phyloP scores from a whole-genome alignment of 2,888 invertebrate species.

The Chalcis sispes region DNA sequence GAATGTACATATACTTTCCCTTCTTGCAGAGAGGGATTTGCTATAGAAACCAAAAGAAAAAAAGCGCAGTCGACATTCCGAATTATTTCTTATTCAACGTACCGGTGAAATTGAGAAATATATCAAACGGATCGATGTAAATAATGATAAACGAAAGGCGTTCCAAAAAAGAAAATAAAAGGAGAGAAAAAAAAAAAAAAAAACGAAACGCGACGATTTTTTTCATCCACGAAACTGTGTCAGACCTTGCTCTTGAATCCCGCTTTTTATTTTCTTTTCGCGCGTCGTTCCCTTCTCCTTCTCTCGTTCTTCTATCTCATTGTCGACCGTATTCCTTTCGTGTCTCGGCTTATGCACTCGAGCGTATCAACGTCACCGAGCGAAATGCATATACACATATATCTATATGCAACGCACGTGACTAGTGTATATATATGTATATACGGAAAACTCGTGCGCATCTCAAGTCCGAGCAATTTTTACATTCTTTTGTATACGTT shows the following conservation, averaged over 20 bases:
- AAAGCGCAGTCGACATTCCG: too few species aligned
- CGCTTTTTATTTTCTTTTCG: constrained; percentile 44
- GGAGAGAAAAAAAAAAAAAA: too few species aligned
- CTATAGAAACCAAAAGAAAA: constrained; percentile 1
- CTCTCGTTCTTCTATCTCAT: not conserved
- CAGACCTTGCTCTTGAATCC: constrained; percentile 58
- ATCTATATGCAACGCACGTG: constrained; percentile 7
- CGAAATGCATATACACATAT: too few species aligned
- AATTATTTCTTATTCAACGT: too few species aligned
- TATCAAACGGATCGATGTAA: constrained; percentile 51
- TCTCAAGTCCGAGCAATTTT: too few species aligned
- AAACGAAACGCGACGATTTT: constrained; percentile 51
- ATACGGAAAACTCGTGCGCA: not conserved
- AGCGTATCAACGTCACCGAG: too few species aligned
- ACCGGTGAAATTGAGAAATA: constrained; percentile 3
- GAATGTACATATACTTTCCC: constrained; percentile 49
- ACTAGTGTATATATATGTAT: too few species aligned
- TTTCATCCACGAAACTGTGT: constrained; percentile 52
- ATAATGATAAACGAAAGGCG: not conserved
- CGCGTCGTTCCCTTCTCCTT: not conserved
- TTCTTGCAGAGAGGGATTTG: constrained; percentile 11
- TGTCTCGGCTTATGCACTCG: too few species aligned
- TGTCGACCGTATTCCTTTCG: too few species aligned
- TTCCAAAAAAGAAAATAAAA: too few species aligned
- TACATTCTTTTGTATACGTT: too few species aligned